Evolutionary conservation across 2,888 invertebrate species (phyloP).

Genomic region (Abscondita cerata): DNA sequence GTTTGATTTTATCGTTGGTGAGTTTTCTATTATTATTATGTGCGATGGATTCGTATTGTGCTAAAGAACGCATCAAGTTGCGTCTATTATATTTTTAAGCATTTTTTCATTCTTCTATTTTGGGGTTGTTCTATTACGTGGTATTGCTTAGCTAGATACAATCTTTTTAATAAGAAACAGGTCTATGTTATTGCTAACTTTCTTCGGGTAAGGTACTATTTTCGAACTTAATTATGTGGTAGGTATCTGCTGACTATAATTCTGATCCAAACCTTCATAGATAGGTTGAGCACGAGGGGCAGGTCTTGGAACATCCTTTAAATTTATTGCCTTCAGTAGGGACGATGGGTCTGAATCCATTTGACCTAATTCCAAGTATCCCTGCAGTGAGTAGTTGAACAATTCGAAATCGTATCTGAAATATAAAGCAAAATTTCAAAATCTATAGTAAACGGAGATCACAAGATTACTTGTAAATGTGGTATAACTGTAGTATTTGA

Average conservation of each 20-base stretch:
- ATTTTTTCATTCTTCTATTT: no score
- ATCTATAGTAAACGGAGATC: neutral
- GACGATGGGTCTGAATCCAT: slow-evolving; percentile 55
- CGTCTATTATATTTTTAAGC: no score
- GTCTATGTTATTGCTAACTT: neutral
- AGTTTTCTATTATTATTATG: no score
- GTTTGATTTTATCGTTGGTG: no score
- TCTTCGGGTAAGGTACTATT: neutral
- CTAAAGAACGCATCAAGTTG: no score
- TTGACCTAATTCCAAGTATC: slow-evolving; percentile 69
- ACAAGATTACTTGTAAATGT: slow-evolving; percentile 81
- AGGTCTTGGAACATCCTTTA: slow-evolving; percentile 45
- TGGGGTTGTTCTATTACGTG: neutral
- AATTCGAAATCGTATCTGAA: slow-evolving; percentile 85
- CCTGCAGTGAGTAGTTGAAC: slow-evolving; percentile 82
- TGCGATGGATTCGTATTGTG: no score
- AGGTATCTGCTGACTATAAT: slow-evolving; percentile 1
- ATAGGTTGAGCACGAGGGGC: slow-evolving; percentile 12
- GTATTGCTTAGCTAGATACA: neutral
- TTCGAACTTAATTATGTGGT: neutral
- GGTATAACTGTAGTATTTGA: slow-evolving; percentile 78
- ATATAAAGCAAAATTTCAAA: slow-evolving; percentile 39
- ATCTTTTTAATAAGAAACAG: neutral
- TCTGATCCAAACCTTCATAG: neutral
- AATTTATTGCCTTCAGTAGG: slow-evolving; percentile 52